Conservation (phyloP, 2,888 invertebrate species). For the Alloscopus bannaensis region DNA sequence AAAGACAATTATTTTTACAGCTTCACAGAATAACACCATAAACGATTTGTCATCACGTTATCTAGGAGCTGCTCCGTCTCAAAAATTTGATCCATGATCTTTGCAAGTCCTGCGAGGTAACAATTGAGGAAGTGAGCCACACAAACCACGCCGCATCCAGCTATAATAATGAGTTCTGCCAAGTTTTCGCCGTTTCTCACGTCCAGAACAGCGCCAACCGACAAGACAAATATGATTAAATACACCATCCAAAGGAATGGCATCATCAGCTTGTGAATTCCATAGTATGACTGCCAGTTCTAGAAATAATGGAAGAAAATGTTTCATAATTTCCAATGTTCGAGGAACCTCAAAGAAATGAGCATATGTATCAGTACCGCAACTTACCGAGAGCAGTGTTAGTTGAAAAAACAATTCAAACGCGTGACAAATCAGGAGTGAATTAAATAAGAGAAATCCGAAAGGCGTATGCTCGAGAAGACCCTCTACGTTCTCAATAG, state of each 20-base stretch:
- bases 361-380: too few species aligned
- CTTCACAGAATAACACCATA: neutral
- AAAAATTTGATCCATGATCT: neutral
- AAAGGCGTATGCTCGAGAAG: too few species aligned
- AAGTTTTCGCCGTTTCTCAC: neutral
- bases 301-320: neutral
- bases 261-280: neutral
- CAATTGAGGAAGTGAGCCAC: slow-evolving; percentile 25
- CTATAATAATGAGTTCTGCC: slow-evolving; percentile 22
- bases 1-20: neutral
- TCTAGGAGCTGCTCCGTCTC: neutral
- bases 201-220: slow-evolving; percentile 10
- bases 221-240: neutral
- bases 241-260: slow-evolving; percentile 3
- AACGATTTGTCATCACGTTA: neutral
- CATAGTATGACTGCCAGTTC: neutral
- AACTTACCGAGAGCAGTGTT: too few species aligned
- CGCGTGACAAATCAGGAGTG: too few species aligned
- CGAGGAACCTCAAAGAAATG: too few species aligned
- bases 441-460: too few species aligned
- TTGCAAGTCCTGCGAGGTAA: slow-evolving; percentile 2
- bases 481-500: too few species aligned
- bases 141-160: slow-evolving; percentile 11
- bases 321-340: too few species aligned
- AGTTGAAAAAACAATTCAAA: too few species aligned